Base-by-base conservation (phyloP, 2,797 vertebrate genomes). In the Artibeus lituratus region DNA sequence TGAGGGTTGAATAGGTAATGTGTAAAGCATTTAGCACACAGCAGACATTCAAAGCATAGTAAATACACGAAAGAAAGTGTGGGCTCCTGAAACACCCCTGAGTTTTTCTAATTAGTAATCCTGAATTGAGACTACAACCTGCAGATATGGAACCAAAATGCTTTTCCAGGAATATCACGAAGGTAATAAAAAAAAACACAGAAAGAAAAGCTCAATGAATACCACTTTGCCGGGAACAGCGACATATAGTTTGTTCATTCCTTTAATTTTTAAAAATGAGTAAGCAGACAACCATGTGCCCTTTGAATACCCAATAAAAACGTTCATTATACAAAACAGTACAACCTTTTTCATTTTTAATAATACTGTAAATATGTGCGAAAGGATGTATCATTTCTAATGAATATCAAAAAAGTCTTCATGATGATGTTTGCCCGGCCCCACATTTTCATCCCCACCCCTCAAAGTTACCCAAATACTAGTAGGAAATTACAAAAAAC, bases 191-290 rank as follows among this genome's bases (percentile, higher is more conserved):
- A 62, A 42, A 67, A 62, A 62, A 62, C n/a, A 32, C 15, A 3
- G 26, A 37, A 83, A 72, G 32, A 47, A 55, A 39, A 67, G 24
- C 26, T 35, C 26, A 65, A 10, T 14, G 35, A 70, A 42, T 3
- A 74, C 10, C 47, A 10, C 29, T 42, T 62, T 57, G 53, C 81
- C n/a, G 14, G 49, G 51, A 97, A 77, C 72, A 97, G 94, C 53
- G 90, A 97, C 51, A 29, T 53, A 62, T 55, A 90, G 19, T 92
- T 97, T 96, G 91, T 97, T 97, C 96, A 90, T 96, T 98, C 98
- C 96, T 98, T 99, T 99, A 99, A 99, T 99, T 99, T 99, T 99
- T 99, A 99, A 99, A 99, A 99, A 99, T 98, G 98, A 98, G 98
- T 99, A 98, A 99, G 98, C 98, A 98, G 98, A 98, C 57, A 97